Percentiles rank a stretch among this genome's conserved stretches.
These are phyloP conservation scores for Nothura maculosa DNA, from an alignment of 2,797 vertebrate genomes.

Conservation along the genomic window DNA sequence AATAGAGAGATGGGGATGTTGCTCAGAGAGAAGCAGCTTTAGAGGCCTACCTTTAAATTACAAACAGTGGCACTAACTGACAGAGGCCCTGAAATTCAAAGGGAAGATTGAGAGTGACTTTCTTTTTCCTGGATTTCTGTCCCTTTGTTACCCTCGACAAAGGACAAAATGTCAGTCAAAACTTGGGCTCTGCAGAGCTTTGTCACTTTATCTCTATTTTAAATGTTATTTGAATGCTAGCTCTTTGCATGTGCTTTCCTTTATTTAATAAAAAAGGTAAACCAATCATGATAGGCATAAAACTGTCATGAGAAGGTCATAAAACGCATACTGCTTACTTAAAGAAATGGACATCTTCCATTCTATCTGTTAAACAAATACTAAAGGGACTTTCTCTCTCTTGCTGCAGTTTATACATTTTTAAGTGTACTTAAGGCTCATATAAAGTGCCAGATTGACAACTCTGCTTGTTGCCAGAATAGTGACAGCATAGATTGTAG, in stretches of 20 bases:
- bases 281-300: constrained; percentile 16
- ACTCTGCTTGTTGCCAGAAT: constrained; percentile 44
- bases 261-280: constrained; percentile 22
- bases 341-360: constrained; percentile 10
- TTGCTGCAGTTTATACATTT: constrained; percentile 41
- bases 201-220: constrained; percentile 37
- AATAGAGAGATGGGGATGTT: background rate
- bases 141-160: background rate
- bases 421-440: background rate
- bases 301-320: constrained; percentile 19
- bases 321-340: constrained; percentile 23
- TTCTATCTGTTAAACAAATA: constrained; percentile 13
- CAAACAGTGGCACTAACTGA: background rate
- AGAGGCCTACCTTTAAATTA: constrained; percentile 17
- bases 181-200: background rate
- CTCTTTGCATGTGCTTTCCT: background rate
- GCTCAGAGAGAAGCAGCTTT: background rate
- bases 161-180: constrained; percentile 35
- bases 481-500: constrained; percentile 42
- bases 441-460: constrained; percentile 54
- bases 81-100: constrained; percentile 2
- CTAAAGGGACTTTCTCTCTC: constrained; percentile 10
- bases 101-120: background rate
- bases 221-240: constrained; percentile 63
- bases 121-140: background rate